Evolutionary conservation across 2,113 vertebrate genomes (phyloP).

Genomic region (Ahaetulla prasina): DNA sequence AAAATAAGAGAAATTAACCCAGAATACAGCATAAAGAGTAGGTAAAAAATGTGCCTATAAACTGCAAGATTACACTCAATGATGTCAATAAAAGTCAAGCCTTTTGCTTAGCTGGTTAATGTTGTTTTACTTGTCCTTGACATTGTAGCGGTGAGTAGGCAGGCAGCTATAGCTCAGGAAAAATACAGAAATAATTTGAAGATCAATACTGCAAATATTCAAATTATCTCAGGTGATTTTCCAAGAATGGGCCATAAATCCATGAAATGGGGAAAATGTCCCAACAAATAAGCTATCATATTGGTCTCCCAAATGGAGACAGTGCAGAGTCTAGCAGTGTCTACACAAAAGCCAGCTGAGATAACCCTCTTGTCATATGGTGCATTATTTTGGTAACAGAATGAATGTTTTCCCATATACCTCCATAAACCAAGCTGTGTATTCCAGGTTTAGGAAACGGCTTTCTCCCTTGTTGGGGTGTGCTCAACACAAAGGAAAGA

Average conservation of each 20-base stretch:
- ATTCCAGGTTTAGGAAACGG: neutral
- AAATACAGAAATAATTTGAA: neutral
- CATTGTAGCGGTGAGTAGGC: neutral
- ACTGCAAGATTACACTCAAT: neutral
- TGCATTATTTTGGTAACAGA: neutral
- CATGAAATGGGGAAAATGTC: neutral
- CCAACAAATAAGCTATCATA: neutral
- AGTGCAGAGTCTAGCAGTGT: neutral
- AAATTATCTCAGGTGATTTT: neutral
- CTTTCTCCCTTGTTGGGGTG: neutral
- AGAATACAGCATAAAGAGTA: neutral
- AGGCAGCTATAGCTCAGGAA: neutral
- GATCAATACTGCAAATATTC: neutral
- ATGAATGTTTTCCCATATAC: neutral
- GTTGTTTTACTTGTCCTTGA: neutral
- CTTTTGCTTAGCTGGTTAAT: neutral
- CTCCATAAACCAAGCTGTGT: neutral
- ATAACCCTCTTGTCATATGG: neutral
- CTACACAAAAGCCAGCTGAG: neutral
- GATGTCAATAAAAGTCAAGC: neutral
- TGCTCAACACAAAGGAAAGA: neutral
- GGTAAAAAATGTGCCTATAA: neutral
- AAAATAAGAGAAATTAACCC: neutral
- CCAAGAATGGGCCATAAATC: neutral
- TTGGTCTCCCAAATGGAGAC: neutral